Evolutionary conservation across 2,797 vertebrate genomes (phyloP), one percentile per base, ranked within the genome.

Genomic region (Otolemur crassicaudatus): DNA sequence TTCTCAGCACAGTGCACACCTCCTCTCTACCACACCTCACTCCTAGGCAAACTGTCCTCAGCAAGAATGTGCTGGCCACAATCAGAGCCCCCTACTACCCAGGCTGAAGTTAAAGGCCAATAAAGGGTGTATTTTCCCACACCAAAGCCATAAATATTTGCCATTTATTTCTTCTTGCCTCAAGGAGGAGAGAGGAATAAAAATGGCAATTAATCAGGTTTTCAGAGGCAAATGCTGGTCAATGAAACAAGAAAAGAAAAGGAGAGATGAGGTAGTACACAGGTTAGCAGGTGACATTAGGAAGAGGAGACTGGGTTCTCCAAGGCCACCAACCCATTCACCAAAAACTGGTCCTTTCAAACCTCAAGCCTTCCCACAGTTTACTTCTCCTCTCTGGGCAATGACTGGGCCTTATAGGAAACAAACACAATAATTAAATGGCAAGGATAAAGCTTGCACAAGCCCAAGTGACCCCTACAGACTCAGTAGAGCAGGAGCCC

Each of bases 131-230:
- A 23, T 70, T 63, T 37, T 34, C n/a, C 29, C 29, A 90, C 88
- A 95, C 2, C 20, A 53, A 93, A 94, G 65, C 14, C 49, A 53
- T 53, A 53, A 4, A 16, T 53, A 53, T 53, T 53, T 53, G 14
- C 49, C 34, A 75, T 90, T 90, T 86, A 79, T 94, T 94, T 94
- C 76, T 84, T 43, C 61, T 83, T 87, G 61, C 80, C 80, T 65
- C 13, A 16, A 94, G 94, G 79, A 91, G 5, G 7, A 16, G 34
- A 89, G 60, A 95, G 31, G 73, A 93, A 85, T 72, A 85, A 94
- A 81, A 23, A 37, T 19, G 72, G 49, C 40, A 70, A 82, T 87
- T 81, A 84, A 94, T 93, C 25, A 86, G 87, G 87, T 70, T 90
- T 31, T 17, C 0, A 49, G 84, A 94, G 67, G 85, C n/a, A 81